A percentile compares a stretch with the other conserved stretches of the same genome.
Evolutionary conservation across 2,113 vertebrate species (phyloP).

Genomic region (Callopanchax toddi): DNA sequence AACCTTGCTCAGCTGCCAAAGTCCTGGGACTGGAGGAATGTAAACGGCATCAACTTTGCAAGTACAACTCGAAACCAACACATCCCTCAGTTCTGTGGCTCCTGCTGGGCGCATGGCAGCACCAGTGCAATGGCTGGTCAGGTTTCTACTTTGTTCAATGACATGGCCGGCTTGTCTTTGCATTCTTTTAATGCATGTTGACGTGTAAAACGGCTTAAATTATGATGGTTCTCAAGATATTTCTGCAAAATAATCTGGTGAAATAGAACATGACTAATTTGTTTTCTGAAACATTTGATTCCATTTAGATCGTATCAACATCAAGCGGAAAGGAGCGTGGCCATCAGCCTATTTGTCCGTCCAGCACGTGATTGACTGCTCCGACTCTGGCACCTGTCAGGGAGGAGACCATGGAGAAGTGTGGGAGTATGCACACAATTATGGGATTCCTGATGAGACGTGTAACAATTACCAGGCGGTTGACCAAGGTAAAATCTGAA

Average conservation of each 20-base stretch:
- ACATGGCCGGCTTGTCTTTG: too few species aligned
- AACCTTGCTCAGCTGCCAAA: conserved; percentile 71
- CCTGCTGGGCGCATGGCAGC: conserved; percentile 92
- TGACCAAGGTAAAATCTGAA: conserved; percentile 81
- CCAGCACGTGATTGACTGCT: conserved; percentile 89
- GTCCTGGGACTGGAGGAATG: conserved; percentile 90
- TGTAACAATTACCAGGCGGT: conserved; percentile 95
- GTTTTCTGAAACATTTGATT: background rate
- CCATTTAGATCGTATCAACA: conserved; percentile 88
- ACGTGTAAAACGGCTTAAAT: too few species aligned
- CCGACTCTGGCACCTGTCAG: conserved; percentile 80
- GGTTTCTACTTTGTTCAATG: background rate
- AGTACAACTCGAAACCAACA: conserved; percentile 91
- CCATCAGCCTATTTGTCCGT: conserved; percentile 90
- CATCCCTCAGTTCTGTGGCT: conserved; percentile 93
- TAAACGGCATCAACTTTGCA: conserved; percentile 83
- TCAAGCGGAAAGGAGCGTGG: conserved; percentile 86
- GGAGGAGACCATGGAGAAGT: conserved; percentile 86
- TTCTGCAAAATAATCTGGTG: too few species aligned
- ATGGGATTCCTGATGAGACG: conserved; percentile 91
- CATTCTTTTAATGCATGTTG: too few species aligned
- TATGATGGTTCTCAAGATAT: too few species aligned
- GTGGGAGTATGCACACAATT: conserved; percentile 84
- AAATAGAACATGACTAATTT: too few species aligned
- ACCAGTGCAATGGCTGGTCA: conserved; percentile 88